phyloP scores from a whole-genome alignment of 1,140 invertebrate species.

The Lysiphlebus fabarum region DNA sequence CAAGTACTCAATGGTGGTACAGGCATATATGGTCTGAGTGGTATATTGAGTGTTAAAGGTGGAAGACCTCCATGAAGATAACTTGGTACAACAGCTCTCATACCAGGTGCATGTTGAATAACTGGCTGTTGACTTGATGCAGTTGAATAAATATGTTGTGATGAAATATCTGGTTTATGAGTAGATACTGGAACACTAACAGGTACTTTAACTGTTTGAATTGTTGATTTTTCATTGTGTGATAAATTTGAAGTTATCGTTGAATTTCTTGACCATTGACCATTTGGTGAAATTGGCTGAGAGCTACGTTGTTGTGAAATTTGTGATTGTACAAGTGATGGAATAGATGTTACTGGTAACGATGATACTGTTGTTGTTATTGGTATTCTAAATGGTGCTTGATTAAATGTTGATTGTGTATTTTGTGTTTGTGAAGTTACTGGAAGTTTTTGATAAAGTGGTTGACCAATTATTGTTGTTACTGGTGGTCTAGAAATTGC shows the following conservation, averaged over 20 bases:
- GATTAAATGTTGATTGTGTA: conserved; percentile 37
- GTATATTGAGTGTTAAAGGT: conserved; percentile 48
- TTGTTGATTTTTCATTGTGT: conserved; percentile 26
- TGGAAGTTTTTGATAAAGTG: conserved; percentile 46
- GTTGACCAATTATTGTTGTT: conserved; percentile 32
- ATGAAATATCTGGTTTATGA: conserved; percentile 38
- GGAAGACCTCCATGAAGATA: conserved; percentile 49
- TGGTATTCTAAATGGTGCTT: conserved; percentile 43
- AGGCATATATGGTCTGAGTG: conserved; percentile 48
- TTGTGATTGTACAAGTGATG: conserved; percentile 35
- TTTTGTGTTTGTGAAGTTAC: conserved; percentile 45
- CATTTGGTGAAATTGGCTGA: conserved; percentile 46
- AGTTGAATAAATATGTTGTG: conserved; percentile 49
- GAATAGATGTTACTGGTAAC: neutral
- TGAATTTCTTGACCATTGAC: conserved; percentile 43
- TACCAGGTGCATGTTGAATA: conserved; percentile 51
- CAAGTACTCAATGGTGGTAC: conserved; percentile 40
- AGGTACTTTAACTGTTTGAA: conserved; percentile 38
- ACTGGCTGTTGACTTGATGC: conserved; percentile 49
- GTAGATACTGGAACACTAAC: conserved; percentile 44
- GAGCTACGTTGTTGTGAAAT: conserved; percentile 37
- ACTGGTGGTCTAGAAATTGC: conserved; percentile 32
- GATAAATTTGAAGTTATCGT: conserved; percentile 32
- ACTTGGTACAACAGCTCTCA: conserved; percentile 44
- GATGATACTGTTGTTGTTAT: conserved; percentile 27